Percentiles rank a stretch among this genome's conserved stretches.
Evolutionary conservation across 2,888 invertebrate genomes (phyloP).

Genomic region (Erpobdella octoculata): DNA sequence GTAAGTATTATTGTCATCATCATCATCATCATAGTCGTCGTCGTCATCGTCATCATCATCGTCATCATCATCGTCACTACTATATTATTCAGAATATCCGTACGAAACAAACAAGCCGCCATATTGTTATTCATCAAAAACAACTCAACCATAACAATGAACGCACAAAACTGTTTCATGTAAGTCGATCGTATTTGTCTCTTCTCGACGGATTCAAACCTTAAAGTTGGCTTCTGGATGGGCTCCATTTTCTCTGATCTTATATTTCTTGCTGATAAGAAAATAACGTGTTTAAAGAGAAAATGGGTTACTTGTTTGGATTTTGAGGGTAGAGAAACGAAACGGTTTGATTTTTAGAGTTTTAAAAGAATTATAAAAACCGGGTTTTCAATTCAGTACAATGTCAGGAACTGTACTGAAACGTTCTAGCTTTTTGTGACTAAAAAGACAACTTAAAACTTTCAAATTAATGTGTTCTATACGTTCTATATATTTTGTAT

Average conservation of each 20-base stretch:
- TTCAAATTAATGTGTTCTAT: too few species aligned
- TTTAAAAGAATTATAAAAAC: background rate
- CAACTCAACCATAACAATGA: background rate
- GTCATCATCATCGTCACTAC: background rate
- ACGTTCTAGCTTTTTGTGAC: background rate
- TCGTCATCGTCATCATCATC: background rate
- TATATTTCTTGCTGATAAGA: too few species aligned
- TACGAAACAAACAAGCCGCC: too few species aligned
- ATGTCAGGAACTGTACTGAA: background rate
- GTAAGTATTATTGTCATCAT: slow-evolving; percentile 16
- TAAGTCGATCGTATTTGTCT: too few species aligned
- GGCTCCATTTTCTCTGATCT: too few species aligned
- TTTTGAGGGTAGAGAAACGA: background rate
- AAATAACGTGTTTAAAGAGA: too few species aligned
- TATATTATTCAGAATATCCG: background rate
- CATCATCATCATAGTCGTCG: slow-evolving; percentile 6
- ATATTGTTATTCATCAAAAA: background rate
- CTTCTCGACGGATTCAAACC: too few species aligned
- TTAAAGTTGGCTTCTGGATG: too few species aligned
- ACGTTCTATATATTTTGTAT: too few species aligned
- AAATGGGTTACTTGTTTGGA: too few species aligned
- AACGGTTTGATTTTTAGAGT: background rate
- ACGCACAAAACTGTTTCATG: too few species aligned
- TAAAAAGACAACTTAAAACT: too few species aligned
- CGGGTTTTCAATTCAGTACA: background rate